Base-by-base conservation (phyloP, 2,888 invertebrate species). In the Patella depressa region DNA sequence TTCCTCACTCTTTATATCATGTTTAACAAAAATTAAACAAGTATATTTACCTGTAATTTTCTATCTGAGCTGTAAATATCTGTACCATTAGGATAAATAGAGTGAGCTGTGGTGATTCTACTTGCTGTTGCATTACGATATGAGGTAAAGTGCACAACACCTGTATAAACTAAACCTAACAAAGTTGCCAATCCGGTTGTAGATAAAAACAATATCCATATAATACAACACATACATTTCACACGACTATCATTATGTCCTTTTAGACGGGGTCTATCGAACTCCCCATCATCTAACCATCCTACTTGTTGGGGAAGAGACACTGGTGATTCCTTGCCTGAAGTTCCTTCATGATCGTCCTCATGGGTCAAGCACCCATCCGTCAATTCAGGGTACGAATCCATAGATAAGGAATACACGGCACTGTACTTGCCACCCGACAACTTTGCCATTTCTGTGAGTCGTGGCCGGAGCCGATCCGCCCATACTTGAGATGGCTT, bases 81-180 rank as follows among this genome's bases (percentile, higher is more conserved):
- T 24, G 65, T 65, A 65, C 65, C 65, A 65, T 65, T 65, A 65
- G 65, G 65, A 65, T 65, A 65, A 65, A 65, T 65, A 65, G 19
- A 24, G 24, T 65, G 65, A 11, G 24, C 24, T 12, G 65, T 65
- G 24, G 24, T 24, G 19, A 65, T 65, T 24, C 65, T 19, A 65
- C 65, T 65, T 3, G 65, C 65, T 19, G 65, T 65, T 24, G 65
- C 65, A 9, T 65, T 65, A 24, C 24, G 24, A 11, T 24, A 19
- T 65, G 65, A 24, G 12, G 65, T 65, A 12, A 65, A 24, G 24
- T 65, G 65, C 12, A 65, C 65, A 1, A 65, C 65, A 65, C 65
- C 65, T 65, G 65, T 65, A 65, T 65, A 65, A 24, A 65, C 24
- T 15, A 65, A 65, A 19, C 65, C 65, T 65, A 65, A 65, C 11